Evolutionary conservation across 2,888 invertebrate species (phyloP), one percentile per base, ranked within the genome.

Genomic region (Heteromyza rotundicornis): DNA sequence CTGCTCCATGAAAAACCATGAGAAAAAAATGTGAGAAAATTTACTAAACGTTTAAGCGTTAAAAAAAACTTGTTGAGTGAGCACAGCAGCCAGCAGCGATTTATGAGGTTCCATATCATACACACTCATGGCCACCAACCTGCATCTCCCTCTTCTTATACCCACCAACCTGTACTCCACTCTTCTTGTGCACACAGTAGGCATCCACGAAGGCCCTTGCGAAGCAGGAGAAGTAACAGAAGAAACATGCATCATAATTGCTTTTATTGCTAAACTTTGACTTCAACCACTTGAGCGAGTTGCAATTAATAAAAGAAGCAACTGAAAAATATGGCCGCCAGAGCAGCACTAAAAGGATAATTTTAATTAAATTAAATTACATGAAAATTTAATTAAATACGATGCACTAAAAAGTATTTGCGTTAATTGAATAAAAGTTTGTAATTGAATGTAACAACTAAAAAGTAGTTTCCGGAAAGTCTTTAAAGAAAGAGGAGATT

Each of bases 51-150:
- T n/a, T n/a, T n/a, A n/a, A n/a, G 32, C n/a, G 32, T 8, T 32
- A 32, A 32, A 32, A 32, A 32, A 40, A 40, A 40, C 40, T 40
- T 40, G 40, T 40, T 40, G 40, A 40, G n/a, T 40, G n/a, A 40
- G 40, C 7, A 3, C 8, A 40, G 7, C n/a, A n/a, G n/a, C n/a
- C n/a, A n/a, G 40, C 10, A 7, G n/a, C 7, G 40, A 40, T 40
- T 40, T 40, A 40, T 40, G 40, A 40, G 40, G n/a, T 40, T 40
- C n/a, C 40, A n/a, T n/a, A n/a, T n/a, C n/a, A n/a, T n/a, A n/a
- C n/a, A n/a, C n/a, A n/a, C n/a, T n/a, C n/a, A n/a, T n/a, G n/a
- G n/a, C n/a, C n/a, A n/a, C n/a, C n/a, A n/a, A n/a, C n/a, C n/a
- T n/a, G n/a, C n/a, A n/a, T n/a, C n/a, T n/a, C n/a, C n/a, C n/a